A percentile compares a stretch with the other conserved stretches of the same genome.
These are phyloP conservation scores for Oligia fasciuncula DNA, from an alignment of 2,888 invertebrate species.

Conservation along the genomic window DNA sequence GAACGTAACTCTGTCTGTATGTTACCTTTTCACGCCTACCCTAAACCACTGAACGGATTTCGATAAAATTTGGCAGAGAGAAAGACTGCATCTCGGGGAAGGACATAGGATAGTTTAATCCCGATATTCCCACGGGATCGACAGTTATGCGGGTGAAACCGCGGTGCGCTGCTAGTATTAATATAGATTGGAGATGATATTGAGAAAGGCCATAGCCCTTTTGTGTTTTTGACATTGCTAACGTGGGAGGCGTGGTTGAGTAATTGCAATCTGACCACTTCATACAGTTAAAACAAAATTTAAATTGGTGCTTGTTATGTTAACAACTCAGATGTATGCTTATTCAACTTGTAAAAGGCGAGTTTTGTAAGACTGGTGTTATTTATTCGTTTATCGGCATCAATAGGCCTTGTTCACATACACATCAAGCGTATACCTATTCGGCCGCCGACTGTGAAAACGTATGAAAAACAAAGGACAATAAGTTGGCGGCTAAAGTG, in stretches of 20 bases:
- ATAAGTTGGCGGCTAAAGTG: background rate
- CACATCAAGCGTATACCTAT: background rate
- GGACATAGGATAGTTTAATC: no score
- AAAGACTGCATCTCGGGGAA: no score
- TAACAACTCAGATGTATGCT: conserved; percentile 9
- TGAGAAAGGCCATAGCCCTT: background rate
- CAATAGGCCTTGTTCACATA: background rate
- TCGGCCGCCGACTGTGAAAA: no score
- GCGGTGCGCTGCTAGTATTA: background rate
- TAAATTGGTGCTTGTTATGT: conserved; percentile 9
- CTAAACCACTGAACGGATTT: no score
- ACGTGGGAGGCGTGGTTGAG: background rate
- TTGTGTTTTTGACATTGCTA: background rate
- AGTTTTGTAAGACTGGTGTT: background rate
- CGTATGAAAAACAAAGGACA: background rate
- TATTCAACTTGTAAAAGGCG: conserved; percentile 27
- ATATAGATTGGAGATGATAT: background rate
- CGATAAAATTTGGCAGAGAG: no score
- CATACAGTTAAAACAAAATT: conserved; percentile 5
- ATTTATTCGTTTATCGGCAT: background rate
- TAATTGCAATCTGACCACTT: background rate
- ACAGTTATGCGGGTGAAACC: no score
- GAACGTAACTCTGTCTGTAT: no score
- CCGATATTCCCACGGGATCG: no score
- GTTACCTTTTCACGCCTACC: no score